Base-by-base conservation (phyloP, 2,797 vertebrate genomes). In the Anisognathus igniventris region DNA sequence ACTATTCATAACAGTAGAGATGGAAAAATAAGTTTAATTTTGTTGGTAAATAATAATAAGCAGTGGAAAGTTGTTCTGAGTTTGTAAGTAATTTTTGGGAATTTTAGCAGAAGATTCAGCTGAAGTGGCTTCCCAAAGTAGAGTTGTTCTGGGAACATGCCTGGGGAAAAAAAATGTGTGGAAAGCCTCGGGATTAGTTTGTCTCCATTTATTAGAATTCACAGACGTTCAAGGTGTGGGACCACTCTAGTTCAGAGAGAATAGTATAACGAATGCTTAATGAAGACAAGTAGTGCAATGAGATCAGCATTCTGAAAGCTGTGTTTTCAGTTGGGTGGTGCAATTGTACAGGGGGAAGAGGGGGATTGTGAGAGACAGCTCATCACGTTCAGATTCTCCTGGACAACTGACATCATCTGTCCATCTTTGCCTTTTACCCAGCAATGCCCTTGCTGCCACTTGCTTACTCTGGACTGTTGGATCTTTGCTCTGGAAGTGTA, bases 181-280 rank as follows among this genome's bases (percentile, higher is more conserved):
- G 89, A 94, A 97, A 97, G 96, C 96, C 80, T 93, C 71, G 86
- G 94, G 95, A 95, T 97, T 96, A 70, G 78, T 92, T 91, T 9
- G 42, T 74, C 95, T 93, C 57, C 28, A 2, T 56, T 85, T 93
- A 78, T 97, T 92, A 96, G 97, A 96, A 97, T 96, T 88, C 85
- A 68, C 54, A 93, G 95, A 50, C 78, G 24, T 77, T 93, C 53
- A 89, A 94, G 92, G 93, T 92, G 56, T 93, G 71, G 9, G 72
- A 28, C 94, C 79, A 57, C 83, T 92, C 91, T 89, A 81, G 91
- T 94, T 84, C 90, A 68, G 94, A 83, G 92, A 79, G 91, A 88
- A 92, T 60, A 94, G 96, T 96, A 35, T 97, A 97, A 94, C 91
- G 95, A 95, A 92, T 83, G 84, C 94, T 95, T 96, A 90, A 80